Conservation (phyloP, 1,140 invertebrate genomes). For the Trachymyrmex septentrionalis region DNA sequence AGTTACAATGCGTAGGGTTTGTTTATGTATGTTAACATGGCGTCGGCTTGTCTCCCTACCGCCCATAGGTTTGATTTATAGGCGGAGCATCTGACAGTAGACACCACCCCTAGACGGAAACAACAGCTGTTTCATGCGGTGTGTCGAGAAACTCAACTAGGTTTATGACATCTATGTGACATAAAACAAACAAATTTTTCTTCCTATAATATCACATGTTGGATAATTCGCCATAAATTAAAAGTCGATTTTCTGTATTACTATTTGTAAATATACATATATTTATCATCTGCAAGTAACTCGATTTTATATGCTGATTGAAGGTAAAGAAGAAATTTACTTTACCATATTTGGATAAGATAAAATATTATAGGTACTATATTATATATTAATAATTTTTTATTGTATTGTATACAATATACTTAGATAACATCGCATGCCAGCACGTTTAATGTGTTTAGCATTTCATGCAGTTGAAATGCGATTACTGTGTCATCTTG, state of each 20-base stretch:
- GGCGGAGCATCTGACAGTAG: constrained; percentile 86
- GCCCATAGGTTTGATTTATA: constrained; percentile 84
- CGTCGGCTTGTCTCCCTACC: constrained; percentile 82
- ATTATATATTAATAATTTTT: background rate
- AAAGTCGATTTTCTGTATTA: background rate
- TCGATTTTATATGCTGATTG: background rate
- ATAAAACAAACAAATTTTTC: constrained; percentile 34
- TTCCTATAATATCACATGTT: constrained; percentile 29
- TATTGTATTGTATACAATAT: background rate
- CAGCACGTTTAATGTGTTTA: too few relatives aligned
- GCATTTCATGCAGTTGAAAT: too few relatives aligned
- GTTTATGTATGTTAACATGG: constrained; percentile 86
- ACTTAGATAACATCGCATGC: too few relatives aligned
- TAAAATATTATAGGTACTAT: background rate
- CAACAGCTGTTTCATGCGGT: constrained; percentile 80
- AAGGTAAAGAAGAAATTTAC: background rate
- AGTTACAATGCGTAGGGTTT: constrained; percentile 81
- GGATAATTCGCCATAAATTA: background rate
- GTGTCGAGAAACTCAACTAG: constrained; percentile 26
- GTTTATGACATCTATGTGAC: constrained; percentile 51
- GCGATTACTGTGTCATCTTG: too few relatives aligned
- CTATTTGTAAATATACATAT: background rate
- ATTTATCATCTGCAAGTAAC: background rate
- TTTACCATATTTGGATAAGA: background rate
- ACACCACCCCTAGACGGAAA: constrained; percentile 81